These are phyloP conservation scores for Hydrozoanthus gracilis DNA, from an alignment of 92 coral and sea anemone species.

Conservation along the genomic window DNA sequence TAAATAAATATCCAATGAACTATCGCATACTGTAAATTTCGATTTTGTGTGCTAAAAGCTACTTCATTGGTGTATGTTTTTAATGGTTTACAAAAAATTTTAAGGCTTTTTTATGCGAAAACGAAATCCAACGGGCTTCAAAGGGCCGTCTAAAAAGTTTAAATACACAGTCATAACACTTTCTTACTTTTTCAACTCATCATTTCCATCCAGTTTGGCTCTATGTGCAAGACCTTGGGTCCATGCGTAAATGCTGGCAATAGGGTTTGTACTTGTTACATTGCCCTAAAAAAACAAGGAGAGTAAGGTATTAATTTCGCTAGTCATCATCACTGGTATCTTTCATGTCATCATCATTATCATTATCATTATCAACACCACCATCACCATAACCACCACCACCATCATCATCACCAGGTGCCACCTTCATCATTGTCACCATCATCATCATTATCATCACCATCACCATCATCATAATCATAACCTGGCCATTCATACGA, in stretches of 20 bases:
- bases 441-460: not conserved
- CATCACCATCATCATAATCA: not conserved
- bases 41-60: not conserved
- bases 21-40: not conserved
- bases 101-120: too few relatives aligned
- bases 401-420: not conserved
- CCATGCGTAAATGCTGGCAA: constrained; percentile 98
- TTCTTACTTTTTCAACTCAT: constrained; percentile 76
- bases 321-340: not conserved
- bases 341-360: not conserved
- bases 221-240: constrained; percentile 95
- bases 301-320: not conserved
- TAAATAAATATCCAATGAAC: not conserved
- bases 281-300: constrained; percentile 71
- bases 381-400: not conserved
- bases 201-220: constrained; percentile 94
- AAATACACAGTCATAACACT: too few relatives aligned
- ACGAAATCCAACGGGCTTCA: too few relatives aligned
- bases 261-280: constrained; percentile 94
- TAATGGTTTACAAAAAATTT: too few relatives aligned
- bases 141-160: too few relatives aligned
- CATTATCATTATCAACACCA: not conserved
- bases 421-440: not conserved
- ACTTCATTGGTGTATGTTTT: too few relatives aligned
- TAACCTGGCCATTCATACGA: too few relatives aligned